These are phyloP conservation scores for Clistopyga incitator DNA, from an alignment of 2,888 invertebrate genomes.

Conservation along the genomic window DNA sequence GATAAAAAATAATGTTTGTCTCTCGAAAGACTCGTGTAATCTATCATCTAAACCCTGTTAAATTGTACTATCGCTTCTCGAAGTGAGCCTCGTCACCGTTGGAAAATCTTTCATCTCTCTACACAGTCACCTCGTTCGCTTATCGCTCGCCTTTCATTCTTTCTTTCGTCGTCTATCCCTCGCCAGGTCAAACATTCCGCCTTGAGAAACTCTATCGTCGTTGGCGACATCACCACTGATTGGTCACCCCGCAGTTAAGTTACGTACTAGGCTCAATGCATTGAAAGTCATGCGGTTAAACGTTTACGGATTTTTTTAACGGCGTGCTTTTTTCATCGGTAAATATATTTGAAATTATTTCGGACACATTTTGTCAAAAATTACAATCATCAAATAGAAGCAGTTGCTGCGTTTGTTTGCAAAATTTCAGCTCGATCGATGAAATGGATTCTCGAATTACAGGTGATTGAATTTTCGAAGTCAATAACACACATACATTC, in stretches of 20 bases:
- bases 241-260: not conserved
- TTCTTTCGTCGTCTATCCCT: constrained; percentile 8
- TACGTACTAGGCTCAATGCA: not conserved
- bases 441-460: too few species aligned
- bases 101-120: constrained; percentile 54
- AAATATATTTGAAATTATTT: too few species aligned
- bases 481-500: too few species aligned
- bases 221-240: not conserved
- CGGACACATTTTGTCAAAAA: too few species aligned
- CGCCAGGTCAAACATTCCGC: constrained; percentile 37
- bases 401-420: too few species aligned
- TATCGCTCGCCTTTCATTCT: constrained; percentile 25
- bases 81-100: constrained; percentile 60
- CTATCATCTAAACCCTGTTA: constrained; percentile 63
- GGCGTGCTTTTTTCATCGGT: too few species aligned
- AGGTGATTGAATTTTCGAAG: too few species aligned
- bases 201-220: not conserved
- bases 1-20: constrained; percentile 50
- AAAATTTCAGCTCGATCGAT: too few species aligned
- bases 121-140: constrained; percentile 35
- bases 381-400: too few species aligned
- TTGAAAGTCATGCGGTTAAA: not conserved
- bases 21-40: constrained; percentile 48
- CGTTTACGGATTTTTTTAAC: too few species aligned
- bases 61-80: constrained; percentile 52